Percentiles rank a stretch among this genome's conserved stretches.
Evolutionary conservation across 2,797 vertebrate genomes (phyloP).

Genomic region (Taenioides sp.): DNA sequence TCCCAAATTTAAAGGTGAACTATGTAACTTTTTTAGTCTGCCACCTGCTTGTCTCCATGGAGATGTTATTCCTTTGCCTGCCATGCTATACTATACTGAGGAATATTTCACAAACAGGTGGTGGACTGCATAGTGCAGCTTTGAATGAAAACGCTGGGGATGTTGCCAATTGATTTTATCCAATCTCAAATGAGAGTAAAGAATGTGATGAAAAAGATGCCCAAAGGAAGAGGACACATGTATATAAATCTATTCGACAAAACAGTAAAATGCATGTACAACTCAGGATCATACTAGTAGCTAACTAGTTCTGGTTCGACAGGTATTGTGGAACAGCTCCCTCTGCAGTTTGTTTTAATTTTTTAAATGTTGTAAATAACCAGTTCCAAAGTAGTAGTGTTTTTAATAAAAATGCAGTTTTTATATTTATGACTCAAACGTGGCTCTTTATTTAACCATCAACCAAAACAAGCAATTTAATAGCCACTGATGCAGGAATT

Average conservation of each 20-base stretch:
- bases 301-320: constrained; percentile 5
- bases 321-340: constrained; percentile 22
- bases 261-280: constrained; percentile 22
- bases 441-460: background rate
- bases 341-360: constrained; percentile 29
- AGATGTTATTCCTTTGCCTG: no score
- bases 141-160: no score
- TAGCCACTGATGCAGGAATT: background rate
- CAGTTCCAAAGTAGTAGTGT: constrained; percentile 17
- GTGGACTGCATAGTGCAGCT: no score
- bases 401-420: constrained; percentile 62
- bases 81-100: no score
- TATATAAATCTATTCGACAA: background rate
- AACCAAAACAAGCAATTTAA: background rate
- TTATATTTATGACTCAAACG: constrained; percentile 12
- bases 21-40: no score
- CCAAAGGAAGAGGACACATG: background rate
- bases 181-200: background rate
- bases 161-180: background rate
- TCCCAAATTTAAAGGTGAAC: background rate
- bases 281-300: background rate
- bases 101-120: no score
- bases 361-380: constrained; percentile 42
- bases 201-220: no score
- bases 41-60: no score